phyloP scores from a whole-genome alignment of 2,888 invertebrate species.

The Ctenicera cuprea region DNA sequence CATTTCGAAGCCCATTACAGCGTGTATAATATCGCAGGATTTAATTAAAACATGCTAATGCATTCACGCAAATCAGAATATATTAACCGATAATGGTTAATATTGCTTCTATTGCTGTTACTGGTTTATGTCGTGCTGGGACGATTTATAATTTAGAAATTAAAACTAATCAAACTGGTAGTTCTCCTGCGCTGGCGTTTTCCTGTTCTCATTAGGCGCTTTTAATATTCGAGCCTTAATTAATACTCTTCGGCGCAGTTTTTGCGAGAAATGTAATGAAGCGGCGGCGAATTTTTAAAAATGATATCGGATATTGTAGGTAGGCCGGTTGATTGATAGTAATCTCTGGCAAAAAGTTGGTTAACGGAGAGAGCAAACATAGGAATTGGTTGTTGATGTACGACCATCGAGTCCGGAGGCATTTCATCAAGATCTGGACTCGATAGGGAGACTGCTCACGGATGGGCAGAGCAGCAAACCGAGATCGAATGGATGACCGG shows the following conservation, averaged over 20 bases:
- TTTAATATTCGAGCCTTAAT: slow-evolving; percentile 22
- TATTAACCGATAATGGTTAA: slow-evolving; percentile 14
- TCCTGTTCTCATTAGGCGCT: slow-evolving; percentile 28
- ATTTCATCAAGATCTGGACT: slow-evolving; percentile 52
- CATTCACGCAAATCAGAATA: neutral
- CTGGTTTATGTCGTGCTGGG: slow-evolving; percentile 8
- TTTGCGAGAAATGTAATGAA: slow-evolving; percentile 19
- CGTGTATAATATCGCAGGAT: neutral
- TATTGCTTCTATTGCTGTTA: slow-evolving; percentile 16
- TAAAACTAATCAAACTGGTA: slow-evolving; percentile 22
- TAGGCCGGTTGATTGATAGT: slow-evolving; percentile 30
- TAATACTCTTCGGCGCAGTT: slow-evolving; percentile 7
- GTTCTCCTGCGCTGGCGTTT: slow-evolving; percentile 5
- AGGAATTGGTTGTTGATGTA: slow-evolving; percentile 36
- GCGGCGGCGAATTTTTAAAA: slow-evolving; percentile 16
- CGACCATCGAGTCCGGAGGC: slow-evolving; percentile 49
- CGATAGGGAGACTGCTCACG: slow-evolving; percentile 53
- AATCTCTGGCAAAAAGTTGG: slow-evolving; percentile 36
- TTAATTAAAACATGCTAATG: slow-evolving; percentile 19
- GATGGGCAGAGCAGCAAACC: slow-evolving; percentile 49
- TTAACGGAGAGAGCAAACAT: slow-evolving; percentile 35
- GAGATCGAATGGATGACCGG: slow-evolving; percentile 52
- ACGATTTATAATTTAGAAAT: slow-evolving; percentile 28
- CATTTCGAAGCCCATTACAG: neutral
- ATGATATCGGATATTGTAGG: neutral